Evolutionary conservation across 2,797 vertebrate genomes (phyloP).

Genomic region (Champsocephalus esox): DNA sequence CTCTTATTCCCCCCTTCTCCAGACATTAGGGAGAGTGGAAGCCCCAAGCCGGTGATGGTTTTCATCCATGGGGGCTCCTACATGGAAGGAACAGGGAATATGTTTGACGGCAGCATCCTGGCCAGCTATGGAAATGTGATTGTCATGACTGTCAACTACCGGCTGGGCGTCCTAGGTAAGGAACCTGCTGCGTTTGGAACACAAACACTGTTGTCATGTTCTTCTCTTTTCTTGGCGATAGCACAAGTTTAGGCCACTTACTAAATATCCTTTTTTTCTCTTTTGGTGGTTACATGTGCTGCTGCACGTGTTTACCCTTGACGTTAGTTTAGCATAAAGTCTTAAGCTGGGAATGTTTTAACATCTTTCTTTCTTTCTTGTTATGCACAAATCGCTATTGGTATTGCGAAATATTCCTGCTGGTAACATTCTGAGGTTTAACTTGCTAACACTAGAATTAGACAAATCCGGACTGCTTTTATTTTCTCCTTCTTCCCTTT

Average conservation of each 20-base stretch:
- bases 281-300: neutral
- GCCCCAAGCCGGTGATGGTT: conserved; percentile 99
- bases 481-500: neutral
- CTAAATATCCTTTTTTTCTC: neutral
- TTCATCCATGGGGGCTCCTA: conserved; percentile 99
- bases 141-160: conserved; percentile 99
- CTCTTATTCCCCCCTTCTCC: conserved; percentile 80
- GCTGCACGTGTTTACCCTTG: conserved; percentile 4
- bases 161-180: conserved; percentile 99
- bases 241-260: neutral
- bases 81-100: conserved; percentile 99
- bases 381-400: neutral
- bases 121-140: conserved; percentile 99
- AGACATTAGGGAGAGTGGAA: conserved; percentile 99
- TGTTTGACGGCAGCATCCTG: conserved; percentile 99
- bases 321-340: neutral
- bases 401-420: neutral
- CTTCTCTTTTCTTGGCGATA: neutral
- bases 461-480: neutral
- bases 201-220: neutral
- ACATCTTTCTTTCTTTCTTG: neutral
- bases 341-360: neutral
- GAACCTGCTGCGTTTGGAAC: conserved; percentile 22
- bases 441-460: neutral
- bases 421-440: neutral